Base-by-base conservation (phyloP, 2,888 invertebrate genomes). In the Pseudoips prasinana region DNA sequence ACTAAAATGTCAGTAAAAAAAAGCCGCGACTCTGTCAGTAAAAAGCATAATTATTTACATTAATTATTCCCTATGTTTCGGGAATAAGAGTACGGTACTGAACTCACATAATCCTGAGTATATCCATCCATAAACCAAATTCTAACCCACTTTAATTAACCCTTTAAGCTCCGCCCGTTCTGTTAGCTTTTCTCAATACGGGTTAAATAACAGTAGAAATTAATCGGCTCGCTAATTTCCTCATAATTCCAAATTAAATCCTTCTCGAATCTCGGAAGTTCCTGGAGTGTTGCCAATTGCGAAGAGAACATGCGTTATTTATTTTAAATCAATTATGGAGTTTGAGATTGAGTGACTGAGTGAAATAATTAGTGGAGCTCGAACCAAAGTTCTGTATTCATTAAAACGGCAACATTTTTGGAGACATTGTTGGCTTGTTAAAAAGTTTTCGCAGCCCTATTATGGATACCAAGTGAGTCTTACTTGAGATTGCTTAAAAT, bases 321-420 rank as follows among this genome's bases (percentile, higher is more conserved):
- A 9, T 17, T 19, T 25, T 17, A 19, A 30, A 31, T 7, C 22
- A 41, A 17, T 31, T 31, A 35, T 8, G 6, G 18, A 20, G 30
- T 25, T 10, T 10, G 14, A 14, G 14, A 14, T 14, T 2, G 3
- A 5, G 14, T 14, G 14, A 14, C 3, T 14, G 14, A 14, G 3
- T 14, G 9, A 10, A 10, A 25, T 35, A 32, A 32, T 42, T 35
- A 19, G 22, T 25, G 28, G 9, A 31, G 24, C 1, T 32, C 22
- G 11, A 36, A 26, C 18, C 9, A 25, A 29, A 10, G 29, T 29
- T 30, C 37, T 17, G 27, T 22, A 10, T 33, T 33, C 9, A 44
- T 38, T 38, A 28, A 23, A 31, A 35, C 9, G 7, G 10, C 17
- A 20, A 23, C 4, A 9, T 23, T 29, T 29, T 10, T 3, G 7